These are phyloP conservation scores for Mirza zaza DNA, from an alignment of 2,113 vertebrate species.

Conservation along the genomic window DNA sequence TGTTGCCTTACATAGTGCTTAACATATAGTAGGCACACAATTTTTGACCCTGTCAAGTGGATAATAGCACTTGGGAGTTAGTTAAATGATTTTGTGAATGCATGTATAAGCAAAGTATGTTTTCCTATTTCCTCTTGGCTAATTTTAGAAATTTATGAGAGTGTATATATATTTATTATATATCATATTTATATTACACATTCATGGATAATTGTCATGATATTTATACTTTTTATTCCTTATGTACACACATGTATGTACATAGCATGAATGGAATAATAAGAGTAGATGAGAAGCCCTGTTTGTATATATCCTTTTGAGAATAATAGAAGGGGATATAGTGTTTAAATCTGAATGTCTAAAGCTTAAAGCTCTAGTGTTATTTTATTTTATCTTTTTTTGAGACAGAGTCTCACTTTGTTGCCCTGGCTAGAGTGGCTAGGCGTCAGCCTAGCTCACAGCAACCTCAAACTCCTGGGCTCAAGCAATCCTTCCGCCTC, in stretches of 20 bases:
- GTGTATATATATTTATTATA: background rate
- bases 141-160: constrained; percentile 4
- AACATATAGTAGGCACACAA: background rate
- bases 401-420: no score
- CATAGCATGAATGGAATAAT: background rate
- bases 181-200: background rate
- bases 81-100: background rate
- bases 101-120: background rate
- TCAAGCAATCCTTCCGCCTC: no score
- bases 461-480: no score
- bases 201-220: background rate
- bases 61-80: background rate
- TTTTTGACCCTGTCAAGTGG: background rate
- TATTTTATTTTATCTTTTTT: no score
- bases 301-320: background rate
- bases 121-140: background rate
- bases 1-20: background rate
- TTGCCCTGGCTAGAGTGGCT: no score
- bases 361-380: background rate
- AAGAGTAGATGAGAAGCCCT: background rate
- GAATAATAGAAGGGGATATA: background rate
- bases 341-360: background rate
- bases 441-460: no score
- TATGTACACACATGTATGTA: background rate
- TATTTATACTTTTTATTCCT: background rate